Evolutionary conservation across 2,113 vertebrate genomes (phyloP), one percentile per base, ranked within the genome.

Genomic region (Leucosticte australis): DNA sequence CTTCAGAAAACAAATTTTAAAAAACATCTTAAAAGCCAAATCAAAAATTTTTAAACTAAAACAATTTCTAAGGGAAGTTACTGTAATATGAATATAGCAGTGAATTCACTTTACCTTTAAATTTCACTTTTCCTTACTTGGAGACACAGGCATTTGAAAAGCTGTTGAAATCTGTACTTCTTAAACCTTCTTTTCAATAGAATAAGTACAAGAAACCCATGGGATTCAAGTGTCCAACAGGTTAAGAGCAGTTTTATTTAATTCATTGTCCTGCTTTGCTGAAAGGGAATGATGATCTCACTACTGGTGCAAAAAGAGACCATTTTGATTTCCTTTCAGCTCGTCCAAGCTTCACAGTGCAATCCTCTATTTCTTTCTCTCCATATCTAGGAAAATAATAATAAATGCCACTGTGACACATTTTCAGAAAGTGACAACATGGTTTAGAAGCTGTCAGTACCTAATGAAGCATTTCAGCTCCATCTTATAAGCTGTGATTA

Each of bases 381-480:
- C 65, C 37, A 50, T 67, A 92, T 83, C 81, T 33, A 92, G 85
- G 56, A 95, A 96, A 94, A 95, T 92, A 94, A 94, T 57, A 77
- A 41, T 39, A 93, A 93, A 90, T 57, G 82, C 78, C 68, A 92
- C 80, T 90, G 64, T 95, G 92, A 94, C 89, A 95, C 78, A 88
- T 95, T 95, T 95, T 95, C 92, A 89, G 92, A 94, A 95, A 96
- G 96, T 86, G 89, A 92, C 94, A 95, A 96, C 83, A 93, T 77
- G 87, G 87, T 95, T 95, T 96, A 94, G 95, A 96, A 95, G 84
- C 84, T 96, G 95, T 91, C 90, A 89, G 64, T 88, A 96, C 70
- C 91, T 96, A 97, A 96, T 94, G 94, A 96, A 96, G 95, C 79
- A 96, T 95, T 90, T 92, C 90, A 94, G 53, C 53, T 96, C 79